Evolutionary conservation across 2,113 vertebrate species (phyloP).

Genomic region (Esox niger): DNA sequence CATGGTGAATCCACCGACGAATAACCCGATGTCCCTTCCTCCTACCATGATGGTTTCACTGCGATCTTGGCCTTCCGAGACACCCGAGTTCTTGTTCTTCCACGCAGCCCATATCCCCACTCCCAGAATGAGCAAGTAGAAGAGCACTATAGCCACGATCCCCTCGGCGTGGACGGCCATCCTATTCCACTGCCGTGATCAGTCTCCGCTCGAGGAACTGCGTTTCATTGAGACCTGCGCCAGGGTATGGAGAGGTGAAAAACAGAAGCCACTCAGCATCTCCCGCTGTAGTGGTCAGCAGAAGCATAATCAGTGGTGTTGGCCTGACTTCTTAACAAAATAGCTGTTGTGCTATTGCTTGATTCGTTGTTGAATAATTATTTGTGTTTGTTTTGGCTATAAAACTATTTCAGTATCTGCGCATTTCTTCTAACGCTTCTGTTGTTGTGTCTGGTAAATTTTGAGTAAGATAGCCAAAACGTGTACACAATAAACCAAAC

Average conservation of each 20-base stretch:
- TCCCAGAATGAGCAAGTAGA: conserved; percentile 88
- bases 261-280: not conserved
- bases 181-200: conserved; percentile 53
- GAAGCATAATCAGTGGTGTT: not conserved
- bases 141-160: conserved; percentile 88
- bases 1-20: conserved; percentile 97
- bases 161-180: conserved; percentile 90
- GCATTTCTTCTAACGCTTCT: not conserved
- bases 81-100: conserved; percentile 90
- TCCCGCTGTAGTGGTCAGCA: not conserved
- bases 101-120: conserved; percentile 98
- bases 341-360: not conserved
- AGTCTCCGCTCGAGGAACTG: conserved; percentile 42
- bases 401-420: not conserved
- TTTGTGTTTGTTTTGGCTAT: not conserved
- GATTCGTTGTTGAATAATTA: not conserved
- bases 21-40: conserved; percentile 92
- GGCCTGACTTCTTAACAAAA: not conserved
- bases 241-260: conserved; percentile 35
- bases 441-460: not conserved
- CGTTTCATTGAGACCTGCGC: conserved; percentile 76
- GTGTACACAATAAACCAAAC: no score
- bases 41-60: conserved; percentile 95
- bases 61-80: conserved; percentile 67
- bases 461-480: not conserved